Evolutionary conservation across 2,797 vertebrate species (phyloP).

Genomic region (Neolamprologus multifasciatus): DNA sequence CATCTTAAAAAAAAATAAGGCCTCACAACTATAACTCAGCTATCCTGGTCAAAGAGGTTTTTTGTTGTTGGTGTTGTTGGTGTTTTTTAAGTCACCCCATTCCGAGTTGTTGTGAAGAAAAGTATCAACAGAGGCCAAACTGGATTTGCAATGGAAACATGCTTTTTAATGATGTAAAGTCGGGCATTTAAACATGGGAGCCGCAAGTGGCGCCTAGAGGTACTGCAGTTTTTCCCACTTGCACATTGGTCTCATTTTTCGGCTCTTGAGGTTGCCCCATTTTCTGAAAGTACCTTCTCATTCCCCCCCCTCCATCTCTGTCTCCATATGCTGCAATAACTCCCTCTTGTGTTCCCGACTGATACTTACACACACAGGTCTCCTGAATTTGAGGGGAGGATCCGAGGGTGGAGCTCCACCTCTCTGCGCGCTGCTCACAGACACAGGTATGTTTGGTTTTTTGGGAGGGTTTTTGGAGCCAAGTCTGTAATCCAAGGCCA

Average conservation of each 20-base stretch:
- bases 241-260: neutral
- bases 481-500: conserved; percentile 8
- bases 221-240: neutral
- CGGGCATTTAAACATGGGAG: neutral
- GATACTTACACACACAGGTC: neutral
- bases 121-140: neutral
- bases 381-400: conserved; percentile 4
- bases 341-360: conserved; percentile 30
- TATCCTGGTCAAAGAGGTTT: neutral
- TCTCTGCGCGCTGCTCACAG: neutral
- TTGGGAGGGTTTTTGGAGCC: fast-evolving
- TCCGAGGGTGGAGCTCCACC: conserved; percentile 38
- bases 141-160: neutral
- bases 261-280: neutral
- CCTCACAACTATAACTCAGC: neutral
- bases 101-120: neutral
- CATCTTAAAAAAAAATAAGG: neutral
- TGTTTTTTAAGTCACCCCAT: neutral
- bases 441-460: conserved; percentile 25
- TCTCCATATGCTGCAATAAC: neutral
- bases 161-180: neutral
- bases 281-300: neutral
- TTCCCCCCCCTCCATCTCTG: fast-evolving
- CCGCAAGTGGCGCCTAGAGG: neutral
- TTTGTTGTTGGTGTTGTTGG: neutral